Evolutionary conservation across 2,888 invertebrate species (phyloP).

Genomic region (Tiphia femorata): DNA sequence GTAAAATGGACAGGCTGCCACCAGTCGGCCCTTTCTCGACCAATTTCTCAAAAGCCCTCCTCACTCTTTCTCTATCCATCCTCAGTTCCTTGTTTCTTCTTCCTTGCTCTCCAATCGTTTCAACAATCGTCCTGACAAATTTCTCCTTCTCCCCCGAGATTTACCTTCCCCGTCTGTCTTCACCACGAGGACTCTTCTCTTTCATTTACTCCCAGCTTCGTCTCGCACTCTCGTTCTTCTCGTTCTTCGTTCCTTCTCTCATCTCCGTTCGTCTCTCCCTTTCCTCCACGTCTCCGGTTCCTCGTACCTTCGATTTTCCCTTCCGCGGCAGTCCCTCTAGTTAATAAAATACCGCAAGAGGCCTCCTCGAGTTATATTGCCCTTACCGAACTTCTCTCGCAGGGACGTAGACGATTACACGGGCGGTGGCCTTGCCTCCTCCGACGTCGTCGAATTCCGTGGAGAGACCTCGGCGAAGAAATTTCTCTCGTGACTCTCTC

Average conservation of each 20-base stretch:
- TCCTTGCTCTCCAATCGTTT: too few relatives aligned
- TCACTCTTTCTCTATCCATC: background rate
- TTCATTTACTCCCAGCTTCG: too few relatives aligned
- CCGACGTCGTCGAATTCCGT: background rate
- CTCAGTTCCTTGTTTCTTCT: too few relatives aligned
- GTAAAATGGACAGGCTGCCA: constrained; percentile 18
- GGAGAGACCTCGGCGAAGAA: background rate
- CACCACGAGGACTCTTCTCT: too few relatives aligned
- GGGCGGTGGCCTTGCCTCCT: too few relatives aligned
- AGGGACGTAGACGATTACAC: background rate
- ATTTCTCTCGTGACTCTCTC: background rate
- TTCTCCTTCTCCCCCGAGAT: background rate
- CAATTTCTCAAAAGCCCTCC: constrained; percentile 7
- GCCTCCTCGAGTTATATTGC: constrained; percentile 39
- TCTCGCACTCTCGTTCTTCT: too few relatives aligned
- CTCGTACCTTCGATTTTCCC: constrained; percentile 6
- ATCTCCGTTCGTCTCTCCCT: background rate
- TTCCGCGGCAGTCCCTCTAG: constrained; percentile 10
- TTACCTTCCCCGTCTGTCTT: background rate
- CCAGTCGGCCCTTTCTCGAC: constrained; percentile 15
- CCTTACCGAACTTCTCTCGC: constrained; percentile 14
- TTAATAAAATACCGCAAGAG: constrained; percentile 43
- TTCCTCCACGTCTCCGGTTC: background rate
- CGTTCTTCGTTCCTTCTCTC: background rate
- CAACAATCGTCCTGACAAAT: background rate